phyloP scores from a whole-genome alignment of 2,888 invertebrate species.

The Volucella inanis region DNA sequence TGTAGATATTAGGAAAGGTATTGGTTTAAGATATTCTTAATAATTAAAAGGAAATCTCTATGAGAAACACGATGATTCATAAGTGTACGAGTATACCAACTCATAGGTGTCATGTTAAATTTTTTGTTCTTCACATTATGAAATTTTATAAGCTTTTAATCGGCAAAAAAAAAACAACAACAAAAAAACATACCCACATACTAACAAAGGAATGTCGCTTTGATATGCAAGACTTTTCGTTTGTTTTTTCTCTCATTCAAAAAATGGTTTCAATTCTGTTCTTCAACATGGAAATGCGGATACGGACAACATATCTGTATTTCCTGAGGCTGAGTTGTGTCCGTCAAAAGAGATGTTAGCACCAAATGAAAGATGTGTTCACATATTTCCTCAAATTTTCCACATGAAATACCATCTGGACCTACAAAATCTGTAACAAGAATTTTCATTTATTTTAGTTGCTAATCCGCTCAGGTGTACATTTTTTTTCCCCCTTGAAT shows the following conservation, averaged over 20 bases:
- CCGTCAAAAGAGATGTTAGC: conserved; percentile 31
- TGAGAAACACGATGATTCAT: not conserved
- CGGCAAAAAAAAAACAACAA: not conserved
- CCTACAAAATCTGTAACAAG: conserved; percentile 21
- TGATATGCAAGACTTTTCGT: conserved; percentile 16
- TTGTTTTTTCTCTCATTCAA: not conserved
- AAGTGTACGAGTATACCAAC: not conserved
- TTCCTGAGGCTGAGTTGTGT: not conserved
- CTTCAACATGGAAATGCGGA: not conserved
- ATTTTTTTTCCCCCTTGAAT: conserved; percentile 17
- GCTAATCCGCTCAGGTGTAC: conserved; percentile 17
- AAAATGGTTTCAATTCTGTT: conserved; percentile 18
- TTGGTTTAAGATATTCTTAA: conserved; percentile 10
- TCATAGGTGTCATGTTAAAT: not conserved
- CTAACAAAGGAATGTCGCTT: not conserved
- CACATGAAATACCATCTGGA: conserved; percentile 25
- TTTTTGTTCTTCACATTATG: not conserved
- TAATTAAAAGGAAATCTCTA: conserved; percentile 27
- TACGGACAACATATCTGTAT: not conserved
- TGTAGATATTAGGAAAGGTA: too few species aligned
- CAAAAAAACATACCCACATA: too few species aligned
- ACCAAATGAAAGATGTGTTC: not conserved
- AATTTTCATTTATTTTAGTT: not conserved
- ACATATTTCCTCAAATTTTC: conserved; percentile 56
- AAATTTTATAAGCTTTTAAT: not conserved